phyloP scores from a whole-genome alignment of 30 jellyfish, hydroid and myxozoan genomes.

The Chrysaora quinquecirrha region DNA sequence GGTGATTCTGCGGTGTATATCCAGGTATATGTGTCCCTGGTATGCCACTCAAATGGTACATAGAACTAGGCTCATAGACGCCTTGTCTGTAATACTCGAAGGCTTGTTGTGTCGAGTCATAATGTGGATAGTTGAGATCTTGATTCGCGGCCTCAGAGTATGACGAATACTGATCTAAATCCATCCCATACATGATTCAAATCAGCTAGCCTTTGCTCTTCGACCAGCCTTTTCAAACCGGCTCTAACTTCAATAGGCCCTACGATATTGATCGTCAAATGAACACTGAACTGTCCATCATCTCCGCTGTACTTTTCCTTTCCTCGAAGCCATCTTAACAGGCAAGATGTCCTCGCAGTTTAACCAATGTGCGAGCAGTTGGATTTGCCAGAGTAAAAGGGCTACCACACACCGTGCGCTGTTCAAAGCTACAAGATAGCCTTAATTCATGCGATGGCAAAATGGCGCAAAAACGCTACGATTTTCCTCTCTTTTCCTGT shows the following conservation, averaged over 20 bases:
- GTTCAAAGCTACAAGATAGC: slow-evolving; percentile 39
- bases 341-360: slow-evolving; percentile 67
- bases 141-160: slow-evolving; percentile 35
- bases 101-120: slow-evolving; percentile 38
- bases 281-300: slow-evolving; percentile 46
- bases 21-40: slow-evolving; percentile 33
- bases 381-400: slow-evolving; percentile 32
- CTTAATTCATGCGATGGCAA: slow-evolving; percentile 45
- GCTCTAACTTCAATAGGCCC: no score
- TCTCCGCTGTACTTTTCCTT: slow-evolving; percentile 55
- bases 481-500: background rate
- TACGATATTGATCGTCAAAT: background rate
- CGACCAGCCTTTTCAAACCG: no score
- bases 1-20: slow-evolving; percentile 44
- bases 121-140: slow-evolving; percentile 26
- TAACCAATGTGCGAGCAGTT: slow-evolving; percentile 50
- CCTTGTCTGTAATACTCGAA: slow-evolving; percentile 60
- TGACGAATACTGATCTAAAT: slow-evolving; percentile 54
- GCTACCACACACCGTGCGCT: slow-evolving; percentile 70
- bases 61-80: slow-evolving; percentile 49
- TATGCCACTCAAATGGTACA: slow-evolving; percentile 18
- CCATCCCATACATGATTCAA: background rate
- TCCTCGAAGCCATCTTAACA: slow-evolving; percentile 74
- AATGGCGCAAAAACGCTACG: slow-evolving; percentile 5
- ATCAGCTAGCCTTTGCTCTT: no score